These are phyloP conservation scores for Linepithema humile DNA, from an alignment of 1,140 invertebrate genomes.

Conservation along the genomic window DNA sequence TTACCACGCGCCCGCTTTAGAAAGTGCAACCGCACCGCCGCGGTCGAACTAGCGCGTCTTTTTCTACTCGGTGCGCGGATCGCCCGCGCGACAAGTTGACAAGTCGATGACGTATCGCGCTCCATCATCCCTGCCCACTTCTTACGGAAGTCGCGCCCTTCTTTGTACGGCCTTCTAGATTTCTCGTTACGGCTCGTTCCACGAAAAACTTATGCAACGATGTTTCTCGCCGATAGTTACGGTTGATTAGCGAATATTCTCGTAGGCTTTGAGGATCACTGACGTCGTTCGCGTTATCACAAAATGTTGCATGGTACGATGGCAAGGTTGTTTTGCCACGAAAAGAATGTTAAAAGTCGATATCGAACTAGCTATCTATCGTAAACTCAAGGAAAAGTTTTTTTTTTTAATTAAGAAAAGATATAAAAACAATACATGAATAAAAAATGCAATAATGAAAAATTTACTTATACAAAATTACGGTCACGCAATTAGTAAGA, in stretches of 20 bases:
- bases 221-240: constrained; percentile 47
- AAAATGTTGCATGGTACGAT: not conserved
- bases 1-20: constrained; percentile 58
- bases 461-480: not conserved
- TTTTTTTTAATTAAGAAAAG: not conserved
- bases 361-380: not conserved
- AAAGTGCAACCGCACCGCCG: constrained; percentile 59
- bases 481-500: not conserved
- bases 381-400: not conserved
- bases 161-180: constrained; percentile 44
- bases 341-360: not conserved
- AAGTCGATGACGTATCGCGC: constrained; percentile 29
- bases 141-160: constrained; percentile 48
- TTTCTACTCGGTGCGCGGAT: not conserved
- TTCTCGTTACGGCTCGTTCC: constrained; percentile 36
- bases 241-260: constrained; percentile 28
- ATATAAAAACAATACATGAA: not conserved
- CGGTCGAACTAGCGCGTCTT: constrained; percentile 23
- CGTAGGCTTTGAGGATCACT: constrained; percentile 40
- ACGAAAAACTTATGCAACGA: constrained; percentile 48
- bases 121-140: constrained; percentile 39
- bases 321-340: constrained; percentile 10
- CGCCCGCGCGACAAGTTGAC: constrained; percentile 31
- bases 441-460: not conserved
- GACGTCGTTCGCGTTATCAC: constrained; percentile 33